Evolutionary conservation across 2,113 vertebrate species (phyloP).

Genomic region (Actenoides hombroni): DNA sequence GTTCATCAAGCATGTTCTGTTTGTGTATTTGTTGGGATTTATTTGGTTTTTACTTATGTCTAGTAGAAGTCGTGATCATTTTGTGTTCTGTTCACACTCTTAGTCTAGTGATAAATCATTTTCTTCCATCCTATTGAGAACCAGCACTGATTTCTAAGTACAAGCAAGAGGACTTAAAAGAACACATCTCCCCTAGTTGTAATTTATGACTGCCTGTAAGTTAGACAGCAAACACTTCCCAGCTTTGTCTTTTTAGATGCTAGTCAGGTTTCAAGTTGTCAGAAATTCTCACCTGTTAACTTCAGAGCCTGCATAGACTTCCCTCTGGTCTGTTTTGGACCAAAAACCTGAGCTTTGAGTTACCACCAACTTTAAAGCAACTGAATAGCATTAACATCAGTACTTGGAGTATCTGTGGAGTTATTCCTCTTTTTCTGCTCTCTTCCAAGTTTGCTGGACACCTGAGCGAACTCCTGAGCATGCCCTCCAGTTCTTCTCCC

Average conservation of each 20-base stretch:
- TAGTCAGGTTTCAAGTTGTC: neutral
- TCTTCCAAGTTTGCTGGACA: neutral
- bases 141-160: neutral
- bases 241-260: neutral
- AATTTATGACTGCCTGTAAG: neutral
- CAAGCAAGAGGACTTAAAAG: neutral
- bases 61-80: neutral
- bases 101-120: neutral
- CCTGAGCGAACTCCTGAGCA: neutral
- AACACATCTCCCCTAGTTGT: neutral
- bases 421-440: neutral
- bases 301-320: neutral
- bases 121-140: neutral
- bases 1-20: neutral
- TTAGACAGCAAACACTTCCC: neutral
- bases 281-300: neutral
- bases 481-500: neutral
- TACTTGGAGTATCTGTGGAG: neutral
- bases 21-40: neutral
- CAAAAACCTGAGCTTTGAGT: neutral
- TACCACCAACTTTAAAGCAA: neutral
- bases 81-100: neutral
- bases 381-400: neutral
- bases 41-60: neutral
- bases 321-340: neutral